Base-by-base conservation (phyloP, 2,113 vertebrate genomes). In the Chrysochloris asiatica region DNA sequence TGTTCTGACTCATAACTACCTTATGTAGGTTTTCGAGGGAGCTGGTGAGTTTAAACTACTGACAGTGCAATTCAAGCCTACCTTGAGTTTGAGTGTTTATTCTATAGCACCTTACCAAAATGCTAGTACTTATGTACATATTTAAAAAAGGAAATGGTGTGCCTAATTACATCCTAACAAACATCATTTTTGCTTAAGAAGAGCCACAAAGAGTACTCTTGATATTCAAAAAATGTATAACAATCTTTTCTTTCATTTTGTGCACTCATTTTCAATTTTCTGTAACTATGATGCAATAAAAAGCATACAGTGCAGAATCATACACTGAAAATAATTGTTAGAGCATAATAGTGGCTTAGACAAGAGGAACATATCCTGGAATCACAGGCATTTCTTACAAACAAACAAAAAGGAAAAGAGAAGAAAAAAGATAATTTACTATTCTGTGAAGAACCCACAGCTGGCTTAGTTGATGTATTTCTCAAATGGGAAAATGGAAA, bases 241-340 rank as follows among this genome's bases (percentile, higher is more conserved):
- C n/a, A n/a, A n/a, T 88, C 73, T 86, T 77, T 56, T 80, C 88
- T 94, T 96, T 93, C 54, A 73, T 77, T 94, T 45, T 61, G 33
- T 71, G 38, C 24, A 75, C 61, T 88, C 48, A 61, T 88, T 94
- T 96, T 88, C 71, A 93, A 82, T 94, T 86, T 75, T 83, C 75
- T 93, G 56, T 73, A 90, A 76, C 59, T 22, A 36, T 56, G 54
- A 81, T 26, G 33, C 47, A 88, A 94, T 88, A 93, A 96, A 96
- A 96, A 77, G 17, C 80, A 94, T 41, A 12, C 86, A 89, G 67
- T 71, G 92, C 93, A 50, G 93, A 76, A 17, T 19, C 16, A 88
- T 73, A 95, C 94, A 95, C 89, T 96, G 72, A 89, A 96, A 93
- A 71, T 92, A 76, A 78, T 90, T 91, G 54, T 75, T 93, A 83